phyloP scores from a whole-genome alignment of 2,113 vertebrate genomes.

The Protobothrops mucrosquamatus region DNA sequence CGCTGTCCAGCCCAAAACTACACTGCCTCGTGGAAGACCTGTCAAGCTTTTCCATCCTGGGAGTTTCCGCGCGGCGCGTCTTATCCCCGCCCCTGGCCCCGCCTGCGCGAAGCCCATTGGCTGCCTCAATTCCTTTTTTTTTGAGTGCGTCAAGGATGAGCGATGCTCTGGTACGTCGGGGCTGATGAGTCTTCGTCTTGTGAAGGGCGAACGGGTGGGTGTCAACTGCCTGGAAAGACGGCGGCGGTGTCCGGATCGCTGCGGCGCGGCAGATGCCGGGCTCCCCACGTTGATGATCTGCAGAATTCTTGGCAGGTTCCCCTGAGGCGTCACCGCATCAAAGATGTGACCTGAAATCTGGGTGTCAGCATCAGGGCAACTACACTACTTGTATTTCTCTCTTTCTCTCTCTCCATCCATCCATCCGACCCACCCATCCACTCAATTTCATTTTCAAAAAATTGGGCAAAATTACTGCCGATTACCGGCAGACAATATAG shows the following conservation, averaged over 20 bases:
- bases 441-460: neutral
- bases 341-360: neutral
- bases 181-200: neutral
- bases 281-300: neutral
- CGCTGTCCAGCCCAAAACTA: neutral
- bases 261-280: neutral
- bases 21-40: neutral
- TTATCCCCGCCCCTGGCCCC: neutral
- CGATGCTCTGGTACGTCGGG: neutral
- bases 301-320: neutral
- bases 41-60: neutral
- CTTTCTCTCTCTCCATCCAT: no score
- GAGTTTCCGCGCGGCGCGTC: neutral
- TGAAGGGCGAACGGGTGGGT: neutral
- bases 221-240: neutral
- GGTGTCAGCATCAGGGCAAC: neutral
- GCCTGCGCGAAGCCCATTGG: neutral
- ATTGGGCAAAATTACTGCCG: neutral
- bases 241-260: neutral
- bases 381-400: neutral
- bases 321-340: neutral
- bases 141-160: neutral
- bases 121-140: neutral
- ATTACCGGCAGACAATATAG: neutral
- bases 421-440: neutral